These are phyloP conservation scores for Caenorhabditis tropicalis DNA, from an alignment of 1,140 invertebrate species.

Conservation along the genomic window DNA sequence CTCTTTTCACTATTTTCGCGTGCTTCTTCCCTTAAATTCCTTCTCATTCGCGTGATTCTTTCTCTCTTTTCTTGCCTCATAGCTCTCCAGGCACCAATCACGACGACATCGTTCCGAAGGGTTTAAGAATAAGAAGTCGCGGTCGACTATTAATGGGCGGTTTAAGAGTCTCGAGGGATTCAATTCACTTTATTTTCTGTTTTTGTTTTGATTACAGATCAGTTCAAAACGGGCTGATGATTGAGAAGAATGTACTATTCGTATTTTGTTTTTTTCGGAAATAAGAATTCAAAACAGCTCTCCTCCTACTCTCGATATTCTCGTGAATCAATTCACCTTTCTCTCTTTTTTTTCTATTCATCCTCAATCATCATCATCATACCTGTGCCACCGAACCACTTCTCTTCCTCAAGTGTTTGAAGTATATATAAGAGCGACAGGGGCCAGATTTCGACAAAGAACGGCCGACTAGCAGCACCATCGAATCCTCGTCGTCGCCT, in stretches of 20 bases:
- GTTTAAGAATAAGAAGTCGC: not conserved
- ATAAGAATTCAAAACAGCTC: too few species aligned
- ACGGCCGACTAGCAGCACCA: not conserved
- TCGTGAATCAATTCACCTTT: not conserved
- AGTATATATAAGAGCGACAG: not conserved
- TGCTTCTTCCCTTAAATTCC: not conserved
- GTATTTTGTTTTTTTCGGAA: too few species aligned
- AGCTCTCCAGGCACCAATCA: slow-evolving; percentile 27
- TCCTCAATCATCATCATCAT: not conserved
- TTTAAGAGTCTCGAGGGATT: not conserved
- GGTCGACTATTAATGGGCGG: not conserved
- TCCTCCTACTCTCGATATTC: not conserved
- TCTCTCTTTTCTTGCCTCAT: not conserved
- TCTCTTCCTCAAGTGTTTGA: slow-evolving; percentile 13
- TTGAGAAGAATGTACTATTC: too few species aligned
- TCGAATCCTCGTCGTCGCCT: not conserved
- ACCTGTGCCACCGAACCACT: slow-evolving; percentile 19
- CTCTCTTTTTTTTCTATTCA: not conserved
- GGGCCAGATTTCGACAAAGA: slow-evolving; percentile 29
- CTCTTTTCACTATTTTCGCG: too few species aligned
- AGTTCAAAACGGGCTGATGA: too few species aligned
- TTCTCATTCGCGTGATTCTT: not conserved
- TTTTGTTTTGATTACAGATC: too few species aligned
- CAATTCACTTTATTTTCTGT: not conserved
- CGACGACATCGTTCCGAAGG: not conserved